Evolutionary conservation across 2,888 invertebrate genomes (phyloP), one percentile per base, ranked within the genome.

Genomic region (Ametastegia equiseti): DNA sequence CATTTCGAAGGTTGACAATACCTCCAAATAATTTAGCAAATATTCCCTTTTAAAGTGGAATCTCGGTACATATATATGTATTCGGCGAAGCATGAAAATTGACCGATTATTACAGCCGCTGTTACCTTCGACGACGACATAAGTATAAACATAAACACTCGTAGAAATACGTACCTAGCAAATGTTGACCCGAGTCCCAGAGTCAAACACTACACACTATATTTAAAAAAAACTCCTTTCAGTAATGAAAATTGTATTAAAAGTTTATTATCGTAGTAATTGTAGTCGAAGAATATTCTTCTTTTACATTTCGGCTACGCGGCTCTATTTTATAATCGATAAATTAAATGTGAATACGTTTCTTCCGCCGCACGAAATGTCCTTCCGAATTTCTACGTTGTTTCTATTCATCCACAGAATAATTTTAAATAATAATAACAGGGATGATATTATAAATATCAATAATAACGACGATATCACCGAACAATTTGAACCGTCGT

Each of bases 191-290:
- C 30, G 47, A 47, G 47, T 45, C 39, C 63, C 71, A 71, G 71
- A 71, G 47, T 71, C 71, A 45, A 30, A 71, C 45, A 71, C 45
- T 71, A 47, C 47, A 15, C 71, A 47, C 71, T 71, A 47, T 47
- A 11, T 60, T 11, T 23, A 60, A 60, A 67, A 67, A 67, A 60
- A 30, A 60, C 60, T 36, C 36, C 39, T 67, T 67, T 39, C 19
- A 39, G 7, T 60, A 54, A 1, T 19, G 39, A 11, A n/a, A 19
- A 36, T 39, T n/a, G 2, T n/a, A n/a, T n/a, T n/a, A 67, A 67
- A 67, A 15, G 9, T 39, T 63, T 33, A 0, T 63, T n/a, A 23
- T n/a, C n/a, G n/a, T n/a, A n/a, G n/a, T n/a, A n/a, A n/a, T n/a
- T n/a, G n/a, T n/a, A n/a, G n/a, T n/a, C n/a, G n/a, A 5, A n/a